These are phyloP conservation scores for Chauna torquata DNA, from an alignment of 2,113 vertebrate genomes.

Conservation along the genomic window DNA sequence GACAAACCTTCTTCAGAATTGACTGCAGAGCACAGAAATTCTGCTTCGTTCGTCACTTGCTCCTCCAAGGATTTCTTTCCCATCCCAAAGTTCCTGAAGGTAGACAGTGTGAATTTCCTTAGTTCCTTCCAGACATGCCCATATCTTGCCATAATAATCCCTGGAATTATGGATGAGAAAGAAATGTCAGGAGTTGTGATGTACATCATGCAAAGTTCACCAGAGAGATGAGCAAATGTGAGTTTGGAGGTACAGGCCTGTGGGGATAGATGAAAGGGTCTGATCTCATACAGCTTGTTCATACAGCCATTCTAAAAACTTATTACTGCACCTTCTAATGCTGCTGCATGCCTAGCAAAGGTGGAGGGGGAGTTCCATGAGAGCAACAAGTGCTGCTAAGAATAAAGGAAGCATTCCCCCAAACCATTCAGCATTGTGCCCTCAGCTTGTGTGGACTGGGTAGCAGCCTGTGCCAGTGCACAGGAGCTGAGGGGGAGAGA, in stretches of 20 bases:
- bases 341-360: not conserved
- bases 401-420: not conserved
- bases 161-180: constrained; percentile 50
- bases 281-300: not conserved
- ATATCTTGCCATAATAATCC: constrained; percentile 68
- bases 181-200: not conserved
- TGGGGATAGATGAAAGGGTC: not conserved
- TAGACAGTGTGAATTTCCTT: constrained; percentile 78
- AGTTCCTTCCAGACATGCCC: constrained; percentile 77
- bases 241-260: not conserved
- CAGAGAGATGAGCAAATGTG: not conserved
- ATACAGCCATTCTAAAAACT: not conserved
- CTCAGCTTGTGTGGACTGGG: not conserved
- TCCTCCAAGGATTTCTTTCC: constrained; percentile 85
- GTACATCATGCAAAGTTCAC: not conserved
- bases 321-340: not conserved
- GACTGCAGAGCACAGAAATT: constrained; percentile 65
- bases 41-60: constrained; percentile 74
- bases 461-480: not conserved
- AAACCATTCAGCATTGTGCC: not conserved
- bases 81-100: constrained; percentile 82
- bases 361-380: not conserved
- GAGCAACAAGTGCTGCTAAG: not conserved
- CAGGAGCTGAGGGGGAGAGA: not conserved
- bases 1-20: constrained; percentile 51